These are phyloP conservation scores for Taphrorychus bicolor DNA, from an alignment of 2,888 invertebrate species.

Conservation along the genomic window DNA sequence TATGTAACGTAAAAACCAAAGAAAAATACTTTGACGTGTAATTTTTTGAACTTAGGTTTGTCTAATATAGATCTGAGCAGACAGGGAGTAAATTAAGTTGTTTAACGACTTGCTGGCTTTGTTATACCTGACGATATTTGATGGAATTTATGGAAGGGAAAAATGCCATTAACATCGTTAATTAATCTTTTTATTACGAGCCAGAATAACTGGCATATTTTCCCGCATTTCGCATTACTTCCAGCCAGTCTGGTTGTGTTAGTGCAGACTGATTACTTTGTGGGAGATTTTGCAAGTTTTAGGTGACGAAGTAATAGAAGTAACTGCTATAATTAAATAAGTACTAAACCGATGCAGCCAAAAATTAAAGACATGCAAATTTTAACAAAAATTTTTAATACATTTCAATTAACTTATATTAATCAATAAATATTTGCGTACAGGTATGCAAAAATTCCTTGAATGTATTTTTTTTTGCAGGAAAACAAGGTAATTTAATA, in stretches of 20 bases:
- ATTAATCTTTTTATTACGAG: slow-evolving; percentile 22
- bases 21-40: neutral
- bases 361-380: neutral
- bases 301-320: neutral
- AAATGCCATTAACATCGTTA: slow-evolving; percentile 28
- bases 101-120: neutral
- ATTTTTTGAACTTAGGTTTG: neutral
- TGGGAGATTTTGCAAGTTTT: slow-evolving; percentile 12
- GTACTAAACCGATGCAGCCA: neutral
- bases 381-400: neutral
- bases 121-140: slow-evolving; percentile 11
- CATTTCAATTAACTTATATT: too few species aligned
- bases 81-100: neutral
- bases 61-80: neutral
- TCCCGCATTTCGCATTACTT: slow-evolving; percentile 21
- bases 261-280: slow-evolving; percentile 16
- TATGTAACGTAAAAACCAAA: too few species aligned
- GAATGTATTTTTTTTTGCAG: neutral
- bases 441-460: too few species aligned
- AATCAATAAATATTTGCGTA: too few species aligned
- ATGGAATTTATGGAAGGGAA: slow-evolving; percentile 19
- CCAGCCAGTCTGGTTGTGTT: slow-evolving; percentile 20
- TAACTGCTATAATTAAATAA: too few species aligned
- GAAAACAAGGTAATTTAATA: slow-evolving; percentile 2
- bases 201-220: slow-evolving; percentile 21